Evolutionary conservation across 2,888 invertebrate genomes (phyloP).

Genomic region (Metacarcinus magister): DNA sequence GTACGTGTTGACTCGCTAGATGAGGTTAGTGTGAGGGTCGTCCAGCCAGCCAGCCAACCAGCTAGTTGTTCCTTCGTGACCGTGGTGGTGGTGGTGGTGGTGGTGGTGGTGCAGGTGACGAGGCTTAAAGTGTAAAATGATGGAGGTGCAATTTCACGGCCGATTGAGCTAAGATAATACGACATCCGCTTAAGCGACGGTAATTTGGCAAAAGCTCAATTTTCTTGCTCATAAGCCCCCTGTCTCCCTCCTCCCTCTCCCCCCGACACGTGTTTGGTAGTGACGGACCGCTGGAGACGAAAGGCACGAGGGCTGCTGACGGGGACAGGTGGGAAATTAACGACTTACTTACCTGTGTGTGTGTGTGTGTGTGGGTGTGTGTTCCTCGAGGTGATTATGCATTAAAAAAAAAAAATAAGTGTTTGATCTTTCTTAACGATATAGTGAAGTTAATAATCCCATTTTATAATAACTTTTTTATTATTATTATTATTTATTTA

Average conservation of each 20-base stretch:
- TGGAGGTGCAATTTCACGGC: not conserved
- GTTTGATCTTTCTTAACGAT: not conserved
- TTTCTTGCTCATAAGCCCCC: not conserved
- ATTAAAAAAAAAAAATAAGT: not conserved
- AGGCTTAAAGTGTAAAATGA: not conserved
- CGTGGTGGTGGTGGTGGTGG: not conserved
- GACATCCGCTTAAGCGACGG: constrained; percentile 1
- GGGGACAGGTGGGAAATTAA: not conserved
- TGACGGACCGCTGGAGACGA: not conserved
- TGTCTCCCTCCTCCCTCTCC: too few relatives aligned
- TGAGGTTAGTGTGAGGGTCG: not conserved
- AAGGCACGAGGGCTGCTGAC: too few relatives aligned
- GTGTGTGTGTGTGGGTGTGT: too few relatives aligned
- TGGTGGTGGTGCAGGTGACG: not conserved
- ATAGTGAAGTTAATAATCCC: not conserved
- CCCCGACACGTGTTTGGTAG: not conserved
- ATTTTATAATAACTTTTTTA: not conserved
- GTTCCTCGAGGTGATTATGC: not conserved
- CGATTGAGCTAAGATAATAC: constrained; percentile 10
- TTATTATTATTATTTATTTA: too few relatives aligned
- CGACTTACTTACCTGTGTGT: too few relatives aligned
- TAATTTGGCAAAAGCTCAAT: constrained; percentile 36
- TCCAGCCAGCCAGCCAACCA: too few relatives aligned
- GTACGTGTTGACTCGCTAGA: not conserved
- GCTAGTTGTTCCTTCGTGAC: not conserved